Conservation (phyloP, 1,140 invertebrate species). For the Lasaia peninsularis region DNA sequence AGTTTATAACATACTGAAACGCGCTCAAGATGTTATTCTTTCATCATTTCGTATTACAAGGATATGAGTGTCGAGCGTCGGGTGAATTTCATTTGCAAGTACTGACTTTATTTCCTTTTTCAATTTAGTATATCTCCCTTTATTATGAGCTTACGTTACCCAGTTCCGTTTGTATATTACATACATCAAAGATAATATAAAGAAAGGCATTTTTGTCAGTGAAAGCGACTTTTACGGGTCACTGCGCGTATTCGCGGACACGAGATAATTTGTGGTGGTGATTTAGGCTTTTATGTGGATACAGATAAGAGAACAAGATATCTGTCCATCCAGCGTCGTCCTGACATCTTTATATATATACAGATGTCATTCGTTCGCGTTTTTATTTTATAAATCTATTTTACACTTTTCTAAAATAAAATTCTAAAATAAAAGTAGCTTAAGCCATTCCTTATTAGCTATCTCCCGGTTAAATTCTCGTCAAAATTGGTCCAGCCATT, state of each 20-base stretch:
- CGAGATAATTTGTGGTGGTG: neutral
- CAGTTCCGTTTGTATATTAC: slow-evolving; percentile 5
- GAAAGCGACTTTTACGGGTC: neutral
- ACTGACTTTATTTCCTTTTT: slow-evolving; percentile 1
- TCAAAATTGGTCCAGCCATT: too few relatives aligned
- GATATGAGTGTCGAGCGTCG: neutral
- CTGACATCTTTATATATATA: too few relatives aligned
- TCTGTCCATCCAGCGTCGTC: too few relatives aligned
- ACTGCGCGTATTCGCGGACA: neutral
- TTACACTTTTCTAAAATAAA: too few relatives aligned
- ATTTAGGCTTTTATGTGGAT: neutral
- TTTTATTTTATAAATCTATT: too few relatives aligned
- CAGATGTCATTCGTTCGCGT: too few relatives aligned
- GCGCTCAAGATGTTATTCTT: slow-evolving; percentile 1
- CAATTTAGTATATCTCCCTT: slow-evolving; percentile 3
- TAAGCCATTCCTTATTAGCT: too few relatives aligned
- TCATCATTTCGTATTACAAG: slow-evolving; percentile 3
- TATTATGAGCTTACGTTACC: neutral
- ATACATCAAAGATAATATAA: neutral
- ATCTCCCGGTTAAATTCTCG: too few relatives aligned
- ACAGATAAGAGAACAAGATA: slow-evolving; percentile 1
- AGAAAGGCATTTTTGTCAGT: slow-evolving; percentile 1
- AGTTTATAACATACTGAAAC: too few relatives aligned
- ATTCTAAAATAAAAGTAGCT: too few relatives aligned
- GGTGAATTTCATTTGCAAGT: slow-evolving; percentile 7